Evolutionary conservation across 1,140 invertebrate genomes (phyloP).

Genomic region (Penaeus vannamei): DNA sequence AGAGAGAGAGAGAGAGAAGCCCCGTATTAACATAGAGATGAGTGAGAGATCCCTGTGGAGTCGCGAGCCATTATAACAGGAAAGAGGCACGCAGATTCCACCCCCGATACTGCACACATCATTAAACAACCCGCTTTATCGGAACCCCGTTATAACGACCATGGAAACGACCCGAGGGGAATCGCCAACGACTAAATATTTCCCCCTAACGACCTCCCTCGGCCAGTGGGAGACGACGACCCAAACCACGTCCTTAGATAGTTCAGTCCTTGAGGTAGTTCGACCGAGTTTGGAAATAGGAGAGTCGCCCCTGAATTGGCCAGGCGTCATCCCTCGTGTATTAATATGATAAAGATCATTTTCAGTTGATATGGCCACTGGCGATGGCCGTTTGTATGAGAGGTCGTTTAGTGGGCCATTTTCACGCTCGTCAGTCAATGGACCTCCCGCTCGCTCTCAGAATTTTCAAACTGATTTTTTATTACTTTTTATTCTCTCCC

Average conservation of each 20-base stretch:
- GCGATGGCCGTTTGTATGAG: constrained; percentile 45
- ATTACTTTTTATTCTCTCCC: neutral
- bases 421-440: constrained; percentile 48
- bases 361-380: constrained; percentile 25
- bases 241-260: no score
- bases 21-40: constrained; percentile 55
- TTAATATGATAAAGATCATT: constrained; percentile 50
- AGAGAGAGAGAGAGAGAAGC: constrained; percentile 31
- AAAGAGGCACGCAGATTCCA: constrained; percentile 36
- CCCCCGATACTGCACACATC: constrained; percentile 49
- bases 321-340: neutral
- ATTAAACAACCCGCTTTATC: constrained; percentile 45
- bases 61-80: constrained; percentile 46
- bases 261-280: no score
- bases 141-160: neutral
- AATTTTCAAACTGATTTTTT: neutral
- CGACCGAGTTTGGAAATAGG: no score
- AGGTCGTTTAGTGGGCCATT: constrained; percentile 51
- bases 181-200: no score
- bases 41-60: constrained; percentile 43
- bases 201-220: no score
- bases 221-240: no score
- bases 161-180: no score
- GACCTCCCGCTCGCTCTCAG: neutral
- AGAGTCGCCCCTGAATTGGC: neutral